Percentiles rank a stretch among this genome's conserved stretches.
phyloP scores from a whole-genome alignment of 53 echinoderm and acorn worm genomes.

The Crossaster papposus region DNA sequence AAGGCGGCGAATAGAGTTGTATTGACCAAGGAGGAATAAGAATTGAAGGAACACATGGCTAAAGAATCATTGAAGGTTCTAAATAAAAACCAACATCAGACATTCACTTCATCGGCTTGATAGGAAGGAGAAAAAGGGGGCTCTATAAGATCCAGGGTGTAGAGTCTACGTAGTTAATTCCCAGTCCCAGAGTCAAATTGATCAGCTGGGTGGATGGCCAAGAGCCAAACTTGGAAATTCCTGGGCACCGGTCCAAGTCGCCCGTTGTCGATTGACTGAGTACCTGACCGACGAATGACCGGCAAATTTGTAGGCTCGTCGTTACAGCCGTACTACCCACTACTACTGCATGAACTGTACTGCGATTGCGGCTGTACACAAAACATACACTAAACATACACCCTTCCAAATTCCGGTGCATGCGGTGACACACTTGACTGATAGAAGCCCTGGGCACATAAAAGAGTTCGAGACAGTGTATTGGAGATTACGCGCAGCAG shows the following conservation, averaged over 20 bases:
- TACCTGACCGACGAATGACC: conserved; percentile 40
- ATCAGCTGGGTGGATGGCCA: conserved; percentile 52
- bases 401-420: not conserved
- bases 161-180: not conserved
- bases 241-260: conserved; percentile 57
- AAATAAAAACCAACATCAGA: conserved; percentile 1
- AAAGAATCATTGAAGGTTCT: not conserved
- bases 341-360: not conserved
- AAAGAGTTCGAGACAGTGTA: conserved; percentile 3
- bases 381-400: not conserved
- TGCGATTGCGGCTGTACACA: not conserved
- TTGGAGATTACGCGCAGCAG: conserved; percentile 14
- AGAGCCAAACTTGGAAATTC: conserved; percentile 39
- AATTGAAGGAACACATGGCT: conserved; percentile 52
- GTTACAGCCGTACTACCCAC: not conserved
- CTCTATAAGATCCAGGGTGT: not conserved
- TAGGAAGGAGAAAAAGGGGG: not conserved
- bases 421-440: conserved; percentile 29
- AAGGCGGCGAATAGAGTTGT: conserved; percentile 18
- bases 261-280: conserved; percentile 40
- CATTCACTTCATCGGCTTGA: conserved; percentile 1
- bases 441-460: not conserved
- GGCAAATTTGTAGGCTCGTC: not conserved
- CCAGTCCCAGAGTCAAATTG: not conserved
- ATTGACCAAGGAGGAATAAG: too few species aligned